These are phyloP conservation scores for Myxocyprinus asiaticus DNA, from an alignment of 2,113 vertebrate genomes.

Conservation along the genomic window DNA sequence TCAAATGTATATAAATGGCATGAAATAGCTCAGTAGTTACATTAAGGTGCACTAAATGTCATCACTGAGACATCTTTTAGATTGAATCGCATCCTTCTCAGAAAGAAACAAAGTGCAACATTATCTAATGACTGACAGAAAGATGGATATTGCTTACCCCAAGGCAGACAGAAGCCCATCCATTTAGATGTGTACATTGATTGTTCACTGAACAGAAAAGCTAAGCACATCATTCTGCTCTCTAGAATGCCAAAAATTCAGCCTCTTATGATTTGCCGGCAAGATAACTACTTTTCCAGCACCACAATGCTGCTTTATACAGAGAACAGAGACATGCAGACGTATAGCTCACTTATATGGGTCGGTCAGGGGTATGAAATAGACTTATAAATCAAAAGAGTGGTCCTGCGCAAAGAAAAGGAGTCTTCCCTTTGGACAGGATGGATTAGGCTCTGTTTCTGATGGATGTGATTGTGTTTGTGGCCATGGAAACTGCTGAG, in stretches of 20 bases:
- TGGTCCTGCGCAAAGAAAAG: background rate
- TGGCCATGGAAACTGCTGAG: slow-evolving; percentile 25
- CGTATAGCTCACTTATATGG: background rate
- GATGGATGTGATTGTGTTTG: slow-evolving; percentile 16
- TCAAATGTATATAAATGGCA: background rate
- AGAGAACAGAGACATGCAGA: background rate
- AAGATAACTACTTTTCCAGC: slow-evolving; percentile 13
- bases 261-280: background rate
- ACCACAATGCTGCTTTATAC: background rate
- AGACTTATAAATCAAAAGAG: slow-evolving; percentile 27
- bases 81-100: slow-evolving; percentile 1
- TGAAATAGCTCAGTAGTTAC: background rate
- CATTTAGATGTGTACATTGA: slow-evolving; percentile 6
- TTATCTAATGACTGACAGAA: slow-evolving; percentile 37
- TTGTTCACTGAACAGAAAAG: background rate
- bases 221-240: background rate
- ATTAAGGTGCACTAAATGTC: slow-evolving; percentile 34
- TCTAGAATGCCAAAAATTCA: slow-evolving; percentile 12
- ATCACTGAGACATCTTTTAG: background rate
- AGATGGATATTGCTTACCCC: slow-evolving; percentile 35
- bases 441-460: background rate
- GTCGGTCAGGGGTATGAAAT: background rate
- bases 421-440: background rate
- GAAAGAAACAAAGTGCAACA: background rate
- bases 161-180: slow-evolving; percentile 15